Evolutionary conservation across 92 coral and sea anemone genomes (phyloP).

Genomic region (Galaxea fascicularis): DNA sequence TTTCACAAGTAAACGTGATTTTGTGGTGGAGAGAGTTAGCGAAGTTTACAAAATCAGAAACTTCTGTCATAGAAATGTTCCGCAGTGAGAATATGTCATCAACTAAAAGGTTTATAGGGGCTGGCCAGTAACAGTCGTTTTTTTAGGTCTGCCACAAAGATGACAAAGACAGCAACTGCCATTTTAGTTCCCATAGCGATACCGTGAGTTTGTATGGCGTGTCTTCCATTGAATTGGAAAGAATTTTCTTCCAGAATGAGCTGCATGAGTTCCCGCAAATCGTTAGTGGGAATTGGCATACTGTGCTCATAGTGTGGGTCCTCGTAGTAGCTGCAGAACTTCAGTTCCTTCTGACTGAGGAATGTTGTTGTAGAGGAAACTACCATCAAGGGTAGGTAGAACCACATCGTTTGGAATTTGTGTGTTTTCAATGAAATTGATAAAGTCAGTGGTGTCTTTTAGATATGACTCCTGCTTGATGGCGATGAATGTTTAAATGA

Average conservation of each 20-base stretch:
- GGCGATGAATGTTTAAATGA: too few species aligned
- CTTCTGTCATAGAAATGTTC: slow-evolving; percentile 6
- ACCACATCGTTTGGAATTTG: background rate
- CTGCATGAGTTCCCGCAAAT: background rate
- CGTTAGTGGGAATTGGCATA: background rate
- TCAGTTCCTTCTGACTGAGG: slow-evolving; percentile 5
- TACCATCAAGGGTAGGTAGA: background rate
- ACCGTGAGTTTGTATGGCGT: background rate
- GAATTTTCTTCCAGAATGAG: background rate
- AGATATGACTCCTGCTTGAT: too few species aligned
- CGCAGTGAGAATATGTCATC: slow-evolving; percentile 7
- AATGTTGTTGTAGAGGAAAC: background rate
- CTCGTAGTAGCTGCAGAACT: background rate
- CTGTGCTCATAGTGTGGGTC: background rate
- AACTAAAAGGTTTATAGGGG: background rate
- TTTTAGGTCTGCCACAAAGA: background rate
- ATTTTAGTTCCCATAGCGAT: slow-evolving; percentile 26
- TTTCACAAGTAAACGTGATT: background rate
- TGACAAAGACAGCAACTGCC: background rate
- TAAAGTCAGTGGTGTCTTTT: too few species aligned
- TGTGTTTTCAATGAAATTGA: background rate
- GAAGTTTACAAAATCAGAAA: background rate
- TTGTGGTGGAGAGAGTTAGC: slow-evolving; percentile 5
- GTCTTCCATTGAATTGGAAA: background rate
- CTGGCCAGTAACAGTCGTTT: background rate